Conservation (phyloP, 2,797 vertebrate genomes). For the Channallabes apus region DNA sequence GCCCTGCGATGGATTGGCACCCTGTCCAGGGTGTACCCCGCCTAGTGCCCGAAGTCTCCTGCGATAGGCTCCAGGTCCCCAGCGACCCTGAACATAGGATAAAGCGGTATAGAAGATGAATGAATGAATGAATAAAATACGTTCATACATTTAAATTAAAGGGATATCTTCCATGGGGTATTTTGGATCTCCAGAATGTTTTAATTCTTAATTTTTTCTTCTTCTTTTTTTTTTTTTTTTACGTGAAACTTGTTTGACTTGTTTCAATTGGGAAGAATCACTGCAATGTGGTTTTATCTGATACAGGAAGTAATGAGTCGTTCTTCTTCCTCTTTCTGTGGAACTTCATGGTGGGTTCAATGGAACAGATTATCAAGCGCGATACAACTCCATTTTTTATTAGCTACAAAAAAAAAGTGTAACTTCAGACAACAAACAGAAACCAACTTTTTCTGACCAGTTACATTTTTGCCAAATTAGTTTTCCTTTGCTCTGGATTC, state of each 20-base stretch:
- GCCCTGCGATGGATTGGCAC: no score
- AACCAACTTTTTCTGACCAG: not conserved
- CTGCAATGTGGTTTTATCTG: not conserved
- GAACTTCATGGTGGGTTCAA: not conserved
- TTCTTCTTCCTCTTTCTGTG: constrained; percentile 14
- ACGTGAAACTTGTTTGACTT: no score
- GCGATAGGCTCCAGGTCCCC: no score
- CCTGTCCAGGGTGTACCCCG: no score
- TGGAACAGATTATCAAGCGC: not conserved
- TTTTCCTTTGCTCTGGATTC: not conserved
- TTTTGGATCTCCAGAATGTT: no score
- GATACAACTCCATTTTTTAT: not conserved
- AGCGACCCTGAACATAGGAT: no score
- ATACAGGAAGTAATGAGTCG: not conserved
- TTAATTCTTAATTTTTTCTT: not conserved
- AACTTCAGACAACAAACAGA: not conserved
- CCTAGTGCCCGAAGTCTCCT: no score
- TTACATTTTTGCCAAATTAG: not conserved
- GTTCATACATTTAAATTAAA: not conserved
- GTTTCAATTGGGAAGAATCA: not conserved
- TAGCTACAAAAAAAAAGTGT: not conserved
- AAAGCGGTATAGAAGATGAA: no score
- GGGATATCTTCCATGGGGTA: not conserved
- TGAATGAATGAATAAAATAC: no score
- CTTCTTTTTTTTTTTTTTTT: not conserved